Evolutionary conservation across 92 coral and sea anemone species (phyloP).

Genomic region (Palythoa caribaeorum): DNA sequence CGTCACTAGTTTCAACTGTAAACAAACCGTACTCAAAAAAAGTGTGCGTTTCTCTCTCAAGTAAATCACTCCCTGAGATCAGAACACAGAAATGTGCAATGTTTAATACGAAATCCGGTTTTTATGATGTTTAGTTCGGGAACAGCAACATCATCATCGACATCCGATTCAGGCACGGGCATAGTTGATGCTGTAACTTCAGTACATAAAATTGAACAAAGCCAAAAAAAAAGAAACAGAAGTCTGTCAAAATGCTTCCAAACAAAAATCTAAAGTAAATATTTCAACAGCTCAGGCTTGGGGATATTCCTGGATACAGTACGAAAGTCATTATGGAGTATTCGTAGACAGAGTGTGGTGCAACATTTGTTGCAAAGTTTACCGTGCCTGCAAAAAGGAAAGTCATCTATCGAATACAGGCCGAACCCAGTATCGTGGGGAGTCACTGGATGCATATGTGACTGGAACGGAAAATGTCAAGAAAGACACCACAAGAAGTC

Average conservation of each 20-base stretch:
- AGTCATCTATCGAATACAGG: constrained; percentile 7
- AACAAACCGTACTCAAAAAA: no score
- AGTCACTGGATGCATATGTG: constrained; percentile 8
- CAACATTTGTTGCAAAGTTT: constrained; percentile 29
- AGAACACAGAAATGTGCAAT: background rate
- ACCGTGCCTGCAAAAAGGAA: background rate
- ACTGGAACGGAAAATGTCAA: constrained; percentile 19
- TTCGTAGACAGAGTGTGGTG: constrained; percentile 27
- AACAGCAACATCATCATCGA: constrained; percentile 14
- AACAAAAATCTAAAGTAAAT: constrained; percentile 7
- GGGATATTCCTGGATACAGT: constrained; percentile 7
- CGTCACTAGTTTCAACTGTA: no score
- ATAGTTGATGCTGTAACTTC: constrained; percentile 20
- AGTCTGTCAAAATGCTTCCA: constrained; percentile 15
- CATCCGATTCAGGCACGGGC: background rate
- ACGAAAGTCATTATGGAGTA: constrained; percentile 8
- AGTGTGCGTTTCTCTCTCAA: no score
- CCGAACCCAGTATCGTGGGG: constrained; percentile 10
- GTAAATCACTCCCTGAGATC: background rate
- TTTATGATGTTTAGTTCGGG: background rate
- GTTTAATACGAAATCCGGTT: background rate
- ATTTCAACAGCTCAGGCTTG: background rate
- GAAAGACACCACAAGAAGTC: constrained; percentile 22
- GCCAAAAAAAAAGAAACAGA: background rate
- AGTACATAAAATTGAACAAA: background rate